phyloP scores from a whole-genome alignment of 2,797 vertebrate genomes.

The Poeciliopsis gracilis region DNA sequence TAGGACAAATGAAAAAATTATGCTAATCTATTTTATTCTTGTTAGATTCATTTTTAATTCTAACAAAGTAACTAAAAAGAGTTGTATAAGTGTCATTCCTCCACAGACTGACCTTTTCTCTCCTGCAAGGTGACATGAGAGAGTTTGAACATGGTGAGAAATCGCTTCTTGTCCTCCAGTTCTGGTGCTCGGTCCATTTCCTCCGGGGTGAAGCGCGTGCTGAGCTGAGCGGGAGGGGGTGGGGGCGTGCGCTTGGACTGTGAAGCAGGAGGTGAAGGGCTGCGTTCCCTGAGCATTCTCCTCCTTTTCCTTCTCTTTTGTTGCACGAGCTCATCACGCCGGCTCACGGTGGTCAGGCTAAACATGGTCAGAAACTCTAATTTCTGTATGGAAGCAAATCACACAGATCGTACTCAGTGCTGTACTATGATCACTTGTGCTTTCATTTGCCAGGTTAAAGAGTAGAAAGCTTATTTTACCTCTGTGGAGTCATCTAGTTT shows the following conservation, averaged over 20 bases:
- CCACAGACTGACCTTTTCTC: slow-evolving; percentile 84
- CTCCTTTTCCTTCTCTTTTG: slow-evolving; percentile 93
- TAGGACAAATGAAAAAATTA: background rate
- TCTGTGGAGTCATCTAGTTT: slow-evolving; percentile 94
- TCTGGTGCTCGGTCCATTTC: slow-evolving; percentile 96
- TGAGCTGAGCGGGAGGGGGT: slow-evolving; percentile 83
- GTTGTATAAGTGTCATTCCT: background rate
- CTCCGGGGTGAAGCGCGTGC: slow-evolving; percentile 93
- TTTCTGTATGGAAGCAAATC: slow-evolving; percentile 82
- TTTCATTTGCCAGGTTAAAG: slow-evolving; percentile 6
- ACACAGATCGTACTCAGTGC: background rate
- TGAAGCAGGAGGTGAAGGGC: slow-evolving; percentile 87
- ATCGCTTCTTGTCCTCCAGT: slow-evolving; percentile 96
- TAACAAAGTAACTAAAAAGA: background rate
- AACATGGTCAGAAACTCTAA: slow-evolving; percentile 92
- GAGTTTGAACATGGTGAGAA: slow-evolving; percentile 95
- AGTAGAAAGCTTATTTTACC: slow-evolving; percentile 73
- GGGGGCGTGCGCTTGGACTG: slow-evolving; percentile 90
- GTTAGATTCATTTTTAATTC: background rate
- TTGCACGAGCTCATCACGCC: slow-evolving; percentile 89
- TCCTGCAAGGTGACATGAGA: slow-evolving; percentile 92
- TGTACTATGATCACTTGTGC: background rate
- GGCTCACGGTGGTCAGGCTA: slow-evolving; percentile 89
- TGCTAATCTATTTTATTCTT: background rate
- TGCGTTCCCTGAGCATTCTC: slow-evolving; percentile 92